Evolutionary conservation across 2,797 vertebrate genomes (phyloP), one percentile per base, ranked within the genome.

Genomic region (Sparus aurata): DNA sequence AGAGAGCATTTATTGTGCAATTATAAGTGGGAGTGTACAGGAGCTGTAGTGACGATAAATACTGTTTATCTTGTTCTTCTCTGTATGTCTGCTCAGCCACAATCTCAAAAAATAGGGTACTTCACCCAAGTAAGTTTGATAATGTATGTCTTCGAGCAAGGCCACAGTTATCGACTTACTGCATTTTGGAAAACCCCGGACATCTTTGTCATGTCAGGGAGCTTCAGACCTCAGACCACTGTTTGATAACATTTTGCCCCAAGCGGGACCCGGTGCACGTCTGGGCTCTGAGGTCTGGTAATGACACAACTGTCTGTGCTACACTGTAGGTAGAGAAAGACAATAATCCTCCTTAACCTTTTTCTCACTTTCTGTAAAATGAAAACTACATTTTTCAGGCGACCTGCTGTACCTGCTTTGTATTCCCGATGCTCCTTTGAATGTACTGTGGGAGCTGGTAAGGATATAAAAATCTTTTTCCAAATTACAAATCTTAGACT

Each of bases 131-230:
- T 54, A 45, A 57, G 41, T 76, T 78, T 77, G 71, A 85, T 70
- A 59, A 34, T 63, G 52, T 50, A 27, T 71, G 52, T 68, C 64
- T 70, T 69, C n/a, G 61, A 74, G 62, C 34, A 3, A 18, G 27
- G 30, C 66, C 62, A 45, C 69, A 79, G 73, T 67, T 54, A 64
- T 17, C 77, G n/a, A 49, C 43, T 57, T 10, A 47, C 11, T 53
- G 41, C 47, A n/a, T 47, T 57, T 65, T 61, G 73, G 80, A 82
- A 92, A 85, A 65, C 49, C 84, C 73, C 66, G 1, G 62, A 80
- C 60, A 12, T 52, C 59, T 77, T 73, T 84, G 79, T 87, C 78
- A 58, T 59, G 64, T 80, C 74, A 75, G 41, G 45, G 38, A 74
- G 43, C 46, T 58, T 73, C 57, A 80, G 67, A 81, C 85, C 75